Percentiles rank a stretch among this genome's conserved stretches.
Evolutionary conservation across 2,113 vertebrate species (phyloP).

Genomic region (Hypocryptadius cinnamomeus): DNA sequence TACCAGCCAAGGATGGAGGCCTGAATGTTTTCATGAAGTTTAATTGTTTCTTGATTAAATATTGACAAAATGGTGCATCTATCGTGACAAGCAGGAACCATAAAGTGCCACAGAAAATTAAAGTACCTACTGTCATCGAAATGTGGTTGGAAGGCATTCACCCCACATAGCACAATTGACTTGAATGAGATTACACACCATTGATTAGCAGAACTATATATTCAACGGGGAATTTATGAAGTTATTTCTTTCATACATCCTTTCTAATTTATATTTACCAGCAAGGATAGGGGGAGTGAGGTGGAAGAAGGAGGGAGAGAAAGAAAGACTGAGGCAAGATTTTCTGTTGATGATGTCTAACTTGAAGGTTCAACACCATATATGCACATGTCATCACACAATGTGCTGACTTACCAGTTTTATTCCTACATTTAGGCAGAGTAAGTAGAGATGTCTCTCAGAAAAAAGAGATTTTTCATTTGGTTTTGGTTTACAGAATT

Average conservation of each 20-base stretch:
- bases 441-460: neutral
- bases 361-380: neutral
- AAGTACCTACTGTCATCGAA: slow-evolving; percentile 39
- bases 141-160: slow-evolving; percentile 28
- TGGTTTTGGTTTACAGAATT: slow-evolving; percentile 2
- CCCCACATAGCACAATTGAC: slow-evolving; percentile 26
- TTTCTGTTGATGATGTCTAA: neutral
- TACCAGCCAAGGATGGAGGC: neutral
- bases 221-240: neutral
- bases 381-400: neutral
- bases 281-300: neutral
- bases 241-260: neutral
- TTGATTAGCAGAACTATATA: slow-evolving; percentile 44
- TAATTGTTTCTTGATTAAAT: slow-evolving; percentile 70
- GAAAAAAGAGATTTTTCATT: neutral
- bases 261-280: slow-evolving; percentile 32
- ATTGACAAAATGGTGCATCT: slow-evolving; percentile 63
- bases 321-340: neutral
- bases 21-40: slow-evolving; percentile 55
- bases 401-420: neutral
- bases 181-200: slow-evolving; percentile 53
- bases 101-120: slow-evolving; percentile 65
- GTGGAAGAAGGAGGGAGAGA: neutral
- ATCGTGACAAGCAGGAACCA: slow-evolving; percentile 45
- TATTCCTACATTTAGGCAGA: neutral